A percentile compares a stretch with the other conserved stretches of the same genome.
These are phyloP conservation scores for Tenrec ecaudatus DNA, from an alignment of 2,113 vertebrate species.

Conservation along the genomic window DNA sequence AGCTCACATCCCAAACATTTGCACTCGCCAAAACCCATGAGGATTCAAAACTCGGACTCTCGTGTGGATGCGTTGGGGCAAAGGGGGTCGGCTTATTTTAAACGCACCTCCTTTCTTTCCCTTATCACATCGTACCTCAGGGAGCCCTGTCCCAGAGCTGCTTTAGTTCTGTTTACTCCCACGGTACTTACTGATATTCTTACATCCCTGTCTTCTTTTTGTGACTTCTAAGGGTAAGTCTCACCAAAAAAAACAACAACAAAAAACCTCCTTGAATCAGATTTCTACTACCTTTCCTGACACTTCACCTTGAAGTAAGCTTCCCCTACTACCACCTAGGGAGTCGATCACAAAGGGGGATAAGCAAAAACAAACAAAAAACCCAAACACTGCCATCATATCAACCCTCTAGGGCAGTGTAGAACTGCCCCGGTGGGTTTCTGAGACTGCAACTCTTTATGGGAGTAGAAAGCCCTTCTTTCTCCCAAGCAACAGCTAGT, in stretches of 20 bases:
- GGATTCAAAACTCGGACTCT: not conserved
- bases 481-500: no score
- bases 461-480: no score
- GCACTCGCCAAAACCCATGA: not conserved
- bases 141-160: not conserved
- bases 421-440: no score
- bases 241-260: not conserved
- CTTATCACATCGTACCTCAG: no score
- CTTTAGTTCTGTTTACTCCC: not conserved
- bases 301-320: not conserved
- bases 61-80: not conserved
- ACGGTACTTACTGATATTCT: not conserved
- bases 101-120: not conserved
- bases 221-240: not conserved
- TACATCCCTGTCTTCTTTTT: not conserved
- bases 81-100: not conserved
- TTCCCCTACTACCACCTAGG: not conserved
- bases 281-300: not conserved
- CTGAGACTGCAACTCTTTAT: no score
- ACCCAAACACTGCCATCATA: no score
- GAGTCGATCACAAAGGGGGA: not conserved
- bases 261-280: constrained; percentile 31
- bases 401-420: no score
- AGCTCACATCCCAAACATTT: not conserved
- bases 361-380: no score